A percentile compares a stretch with the other conserved stretches of the same genome.
These are phyloP conservation scores for Aspidapion aeneum DNA, from an alignment of 2,888 invertebrate species.

Conservation along the genomic window DNA sequence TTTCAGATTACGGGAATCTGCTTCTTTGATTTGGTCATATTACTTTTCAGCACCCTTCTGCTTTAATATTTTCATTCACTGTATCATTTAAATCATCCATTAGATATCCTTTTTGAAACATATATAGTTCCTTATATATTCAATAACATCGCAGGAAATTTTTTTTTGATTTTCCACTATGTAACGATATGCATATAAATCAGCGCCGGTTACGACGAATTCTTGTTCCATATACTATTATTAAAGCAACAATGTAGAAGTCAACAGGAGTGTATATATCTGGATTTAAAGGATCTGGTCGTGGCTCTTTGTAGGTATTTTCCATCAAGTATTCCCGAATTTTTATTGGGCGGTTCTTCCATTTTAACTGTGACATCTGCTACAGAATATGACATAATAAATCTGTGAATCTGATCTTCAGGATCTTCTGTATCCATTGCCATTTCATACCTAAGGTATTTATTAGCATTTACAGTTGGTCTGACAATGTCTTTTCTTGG, in stretches of 20 bases:
- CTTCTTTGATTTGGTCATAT: conserved; percentile 24
- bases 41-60: conserved; percentile 38
- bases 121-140: conserved; percentile 68
- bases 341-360: conserved; percentile 66
- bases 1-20: too few species aligned
- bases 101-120: conserved; percentile 61
- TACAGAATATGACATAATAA: conserved; percentile 72
- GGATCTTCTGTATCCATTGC: conserved; percentile 74
- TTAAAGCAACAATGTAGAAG: conserved; percentile 71
- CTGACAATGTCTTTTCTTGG: conserved; percentile 74
- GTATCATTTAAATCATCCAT: conserved; percentile 54
- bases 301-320: conserved; percentile 71
- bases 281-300: conserved; percentile 65
- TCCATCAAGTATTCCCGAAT: conserved; percentile 75
- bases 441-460: conserved; percentile 61
- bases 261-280: conserved; percentile 74
- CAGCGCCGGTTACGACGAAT: conserved; percentile 66
- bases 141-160: conserved; percentile 63
- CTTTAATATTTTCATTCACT: conserved; percentile 39
- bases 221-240: conserved; percentile 72
- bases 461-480: conserved; percentile 69
- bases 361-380: conserved; percentile 73
- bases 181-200: conserved; percentile 65
- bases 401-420: conserved; percentile 71
- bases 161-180: conserved; percentile 69